Evolutionary conservation across 2,888 invertebrate species (phyloP), one percentile per base, ranked within the genome.

Genomic region (Atrina japonica): DNA sequence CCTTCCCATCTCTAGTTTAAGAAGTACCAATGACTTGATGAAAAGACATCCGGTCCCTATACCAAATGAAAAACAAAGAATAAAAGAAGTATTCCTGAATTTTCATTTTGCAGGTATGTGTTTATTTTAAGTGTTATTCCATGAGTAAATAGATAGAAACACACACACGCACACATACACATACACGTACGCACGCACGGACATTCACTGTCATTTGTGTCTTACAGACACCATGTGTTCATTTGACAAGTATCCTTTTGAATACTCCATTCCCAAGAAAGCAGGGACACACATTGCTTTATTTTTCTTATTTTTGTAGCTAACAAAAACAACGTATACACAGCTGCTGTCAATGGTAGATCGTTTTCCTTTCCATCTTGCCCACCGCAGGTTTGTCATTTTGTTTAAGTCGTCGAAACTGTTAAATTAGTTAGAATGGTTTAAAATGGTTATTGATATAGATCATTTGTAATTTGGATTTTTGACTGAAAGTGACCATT

Each of bases 341-440:
- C 47, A 16, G 49, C 66, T 3, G 58, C 66, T 25, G 49, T 66
- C n/a, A 66, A 66, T 40, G 56, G 55, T 5, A 47, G 49, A 16
- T 50, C 50, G 16, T 66, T 50, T 40, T 21, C 30, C 16, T 49
- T 58, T 9, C 66, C 66, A 1, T 35, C 56, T n/a, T 58, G 58
- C 14, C 66, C 66, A 9, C 58, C 58, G n/a, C 66, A 66, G 58
- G 66, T 66, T 30, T 41, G 18, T 27, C n/a, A n/a, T n/a, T 21
- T 18, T 1, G 0, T 7, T 18, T 50, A n/a, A 18, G 3, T 43
- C n/a, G 1, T n/a, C 2, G 14, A n/a, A 14, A 16, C n/a, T 43
- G 14, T 43, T 43, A 14, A 16, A 43, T 43, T n/a, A 43, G 16
- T n/a, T 1, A 2, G 43, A 43, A 16, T n/a, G 14, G 43, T 43